These are phyloP conservation scores for Asarcornis scutulata DNA, from an alignment of 2,113 vertebrate genomes.

Conservation along the genomic window DNA sequence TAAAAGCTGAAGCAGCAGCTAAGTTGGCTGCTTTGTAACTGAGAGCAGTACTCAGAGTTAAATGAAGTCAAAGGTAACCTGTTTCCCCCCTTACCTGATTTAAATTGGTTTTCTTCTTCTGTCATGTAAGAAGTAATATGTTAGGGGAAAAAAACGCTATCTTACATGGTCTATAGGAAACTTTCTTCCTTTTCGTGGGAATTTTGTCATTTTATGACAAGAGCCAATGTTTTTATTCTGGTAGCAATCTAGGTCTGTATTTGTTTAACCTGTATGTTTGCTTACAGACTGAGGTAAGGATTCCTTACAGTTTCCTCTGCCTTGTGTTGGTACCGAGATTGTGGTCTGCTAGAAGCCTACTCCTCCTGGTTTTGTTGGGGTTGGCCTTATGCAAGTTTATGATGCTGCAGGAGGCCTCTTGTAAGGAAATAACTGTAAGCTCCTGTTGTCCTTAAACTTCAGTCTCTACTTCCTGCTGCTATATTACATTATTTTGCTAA, in stretches of 20 bases:
- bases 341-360: neutral
- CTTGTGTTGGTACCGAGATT: neutral
- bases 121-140: neutral
- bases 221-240: rapidly evolving
- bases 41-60: neutral
- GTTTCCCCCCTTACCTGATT: neutral
- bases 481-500: neutral
- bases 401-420: neutral
- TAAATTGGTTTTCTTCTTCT: neutral
- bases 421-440: neutral
- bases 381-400: neutral
- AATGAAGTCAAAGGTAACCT: neutral
- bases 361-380: neutral
- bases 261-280: neutral
- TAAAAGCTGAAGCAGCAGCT: neutral
- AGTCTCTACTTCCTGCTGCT: neutral
- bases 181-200: neutral
- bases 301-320: neutral
- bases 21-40: rapidly evolving
- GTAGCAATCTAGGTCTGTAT: neutral
- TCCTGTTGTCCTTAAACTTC: neutral
- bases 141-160: neutral
- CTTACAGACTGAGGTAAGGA: neutral
- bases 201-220: neutral
- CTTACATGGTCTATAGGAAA: neutral